Evolutionary conservation across 2,797 vertebrate genomes (phyloP).

Genomic region (Hydrophis major): DNA sequence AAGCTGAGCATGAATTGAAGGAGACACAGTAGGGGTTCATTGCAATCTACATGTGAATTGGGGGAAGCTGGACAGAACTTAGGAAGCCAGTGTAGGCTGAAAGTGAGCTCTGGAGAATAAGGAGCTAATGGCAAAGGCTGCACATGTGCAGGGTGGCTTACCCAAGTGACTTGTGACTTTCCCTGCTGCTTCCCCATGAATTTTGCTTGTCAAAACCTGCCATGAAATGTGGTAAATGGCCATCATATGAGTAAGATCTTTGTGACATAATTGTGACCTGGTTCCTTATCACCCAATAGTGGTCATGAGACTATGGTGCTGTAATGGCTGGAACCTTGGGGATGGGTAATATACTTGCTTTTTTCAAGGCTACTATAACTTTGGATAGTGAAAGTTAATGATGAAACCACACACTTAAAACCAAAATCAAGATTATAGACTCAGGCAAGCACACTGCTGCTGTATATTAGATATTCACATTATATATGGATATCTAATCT

Average conservation of each 20-base stretch:
- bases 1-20: not conserved
- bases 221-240: not conserved
- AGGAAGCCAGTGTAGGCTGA: not conserved
- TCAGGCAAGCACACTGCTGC: too few relatives aligned
- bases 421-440: not conserved
- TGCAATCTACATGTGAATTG: not conserved
- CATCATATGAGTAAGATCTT: not conserved
- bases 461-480: too few relatives aligned
- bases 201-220: not conserved
- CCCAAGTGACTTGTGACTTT: not conserved
- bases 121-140: not conserved
- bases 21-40: not conserved
- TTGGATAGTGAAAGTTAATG: not conserved
- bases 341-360: too few relatives aligned
- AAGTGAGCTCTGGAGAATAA: not conserved
- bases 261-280: not conserved
- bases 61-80: not conserved
- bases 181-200: not conserved
- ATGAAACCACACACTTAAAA: not conserved
- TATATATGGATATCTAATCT: too few relatives aligned
- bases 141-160: not conserved
- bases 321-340: not conserved
- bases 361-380: too few relatives aligned
- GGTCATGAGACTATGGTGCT: not conserved
- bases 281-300: not conserved